phyloP scores from a whole-genome alignment of 92 coral and sea anemone genomes.

The Metridium senile region DNA sequence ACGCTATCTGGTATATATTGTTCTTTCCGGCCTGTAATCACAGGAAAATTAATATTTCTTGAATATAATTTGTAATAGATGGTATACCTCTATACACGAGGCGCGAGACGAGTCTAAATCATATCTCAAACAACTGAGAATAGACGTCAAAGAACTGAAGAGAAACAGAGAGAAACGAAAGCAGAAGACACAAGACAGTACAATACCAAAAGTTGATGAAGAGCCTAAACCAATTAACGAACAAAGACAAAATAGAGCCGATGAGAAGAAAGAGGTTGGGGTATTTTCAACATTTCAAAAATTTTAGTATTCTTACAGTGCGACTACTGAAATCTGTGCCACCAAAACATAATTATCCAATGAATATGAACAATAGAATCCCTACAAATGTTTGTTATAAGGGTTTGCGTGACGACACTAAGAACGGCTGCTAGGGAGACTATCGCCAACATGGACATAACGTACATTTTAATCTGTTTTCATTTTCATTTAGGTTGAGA shows the following conservation, averaged over 20 bases:
- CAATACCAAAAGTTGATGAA: background rate
- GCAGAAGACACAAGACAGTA: background rate
- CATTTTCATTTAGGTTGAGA: background rate
- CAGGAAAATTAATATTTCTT: no score
- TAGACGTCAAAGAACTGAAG: slow-evolving; percentile 63
- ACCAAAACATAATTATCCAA: no score
- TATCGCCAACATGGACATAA: no score
- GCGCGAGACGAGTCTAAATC: slow-evolving; percentile 69
- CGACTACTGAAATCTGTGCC: no score
- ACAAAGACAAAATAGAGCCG: background rate
- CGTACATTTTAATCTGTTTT: background rate
- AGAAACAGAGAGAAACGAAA: slow-evolving; percentile 30
- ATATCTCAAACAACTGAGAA: slow-evolving; percentile 58
- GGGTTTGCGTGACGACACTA: no score
- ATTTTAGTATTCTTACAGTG: no score
- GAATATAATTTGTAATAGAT: slow-evolving; percentile 55
- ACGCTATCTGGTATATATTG: no score
- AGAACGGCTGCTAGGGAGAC: no score
- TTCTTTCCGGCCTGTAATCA: no score
- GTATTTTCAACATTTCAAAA: no score
- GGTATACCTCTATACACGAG: slow-evolving; percentile 93
- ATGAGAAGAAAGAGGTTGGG: background rate
- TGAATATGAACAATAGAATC: no score
- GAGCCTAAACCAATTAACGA: background rate
- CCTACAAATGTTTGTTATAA: no score